These are phyloP conservation scores for Zelleria hepariella DNA, from an alignment of 2,888 invertebrate species.

Conservation along the genomic window DNA sequence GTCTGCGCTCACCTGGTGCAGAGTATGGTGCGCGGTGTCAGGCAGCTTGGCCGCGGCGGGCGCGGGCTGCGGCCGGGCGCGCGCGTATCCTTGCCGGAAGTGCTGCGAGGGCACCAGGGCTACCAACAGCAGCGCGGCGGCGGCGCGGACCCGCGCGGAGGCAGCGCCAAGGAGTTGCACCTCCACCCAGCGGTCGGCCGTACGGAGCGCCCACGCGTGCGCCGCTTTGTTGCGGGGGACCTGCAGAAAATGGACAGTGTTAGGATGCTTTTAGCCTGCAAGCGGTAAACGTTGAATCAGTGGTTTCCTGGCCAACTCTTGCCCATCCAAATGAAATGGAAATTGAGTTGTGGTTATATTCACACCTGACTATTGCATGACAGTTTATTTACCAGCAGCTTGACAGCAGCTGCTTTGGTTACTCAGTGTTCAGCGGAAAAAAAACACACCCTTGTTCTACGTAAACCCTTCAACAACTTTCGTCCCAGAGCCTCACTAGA, in stretches of 20 bases:
- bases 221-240: slow-evolving; percentile 90
- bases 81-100: slow-evolving; percentile 89
- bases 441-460: no score
- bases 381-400: no score
- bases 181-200: slow-evolving; percentile 94
- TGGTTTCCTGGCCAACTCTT: no score
- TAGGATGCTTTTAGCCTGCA: not conserved
- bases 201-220: slow-evolving; percentile 92
- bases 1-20: slow-evolving; percentile 56
- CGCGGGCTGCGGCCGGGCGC: slow-evolving; percentile 67
- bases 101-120: slow-evolving; percentile 92
- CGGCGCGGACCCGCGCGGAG: slow-evolving; percentile 87
- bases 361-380: no score
- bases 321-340: no score
- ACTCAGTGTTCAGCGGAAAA: no score
- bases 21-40: slow-evolving; percentile 66
- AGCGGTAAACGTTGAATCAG: no score
- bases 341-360: no score
- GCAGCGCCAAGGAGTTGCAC: slow-evolving; percentile 87
- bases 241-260: slow-evolving; percentile 19
- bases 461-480: no score
- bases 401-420: no score
- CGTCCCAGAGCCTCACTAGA: slow-evolving; percentile 90
- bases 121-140: slow-evolving; percentile 90
- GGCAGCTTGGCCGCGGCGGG: slow-evolving; percentile 49